Evolutionary conservation across 1,140 invertebrate genomes (phyloP), one percentile per base, ranked within the genome.

Genomic region (Drosophila virilis): DNA sequence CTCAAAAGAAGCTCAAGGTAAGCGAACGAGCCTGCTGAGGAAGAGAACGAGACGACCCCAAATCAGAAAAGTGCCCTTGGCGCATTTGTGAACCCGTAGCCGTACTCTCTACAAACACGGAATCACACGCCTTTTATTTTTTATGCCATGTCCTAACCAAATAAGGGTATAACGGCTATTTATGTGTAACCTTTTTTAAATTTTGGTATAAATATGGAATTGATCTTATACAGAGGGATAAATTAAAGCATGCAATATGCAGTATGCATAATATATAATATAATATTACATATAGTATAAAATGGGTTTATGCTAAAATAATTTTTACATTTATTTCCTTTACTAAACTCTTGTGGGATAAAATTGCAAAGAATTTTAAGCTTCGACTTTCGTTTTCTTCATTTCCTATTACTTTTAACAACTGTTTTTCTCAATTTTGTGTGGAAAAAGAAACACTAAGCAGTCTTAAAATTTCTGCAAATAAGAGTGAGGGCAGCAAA

Each of bases 401-500:
- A 15, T 51, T 77, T 69, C 66, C 51, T 1, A 13, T 62, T 60
- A 38, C 64, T 52, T 77, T 80, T 66, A 59, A 46, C 42, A 45
- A 65, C 67, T 77, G 42, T 64, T 79, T 57, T 35, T 32, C 28
- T 32, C 9, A 60, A 60, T 45, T 42, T 88, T 82, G 83, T 73
- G 83, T 74, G 76, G 59, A 83, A 73, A 74, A 38, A 38, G 9
- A 12, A 81, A 79, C 58, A 79, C 51, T 79, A 86, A 86, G 83
- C 83, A 79, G 79, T 77, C 83, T 83, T 74, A 82, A 86, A 86
- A 82, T 82, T 88, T 88, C 48, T 45, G 15, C 37, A 46, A 35
- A 54, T 48, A 79, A 82, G 78, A 42, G 83, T 52, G 65, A 58
- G 66, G 64, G 51, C 33, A n/a, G 54, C 46, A 55, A 48, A 42